phyloP scores from a whole-genome alignment of 2,888 invertebrate genomes.

The Acanthopleura granulata region DNA sequence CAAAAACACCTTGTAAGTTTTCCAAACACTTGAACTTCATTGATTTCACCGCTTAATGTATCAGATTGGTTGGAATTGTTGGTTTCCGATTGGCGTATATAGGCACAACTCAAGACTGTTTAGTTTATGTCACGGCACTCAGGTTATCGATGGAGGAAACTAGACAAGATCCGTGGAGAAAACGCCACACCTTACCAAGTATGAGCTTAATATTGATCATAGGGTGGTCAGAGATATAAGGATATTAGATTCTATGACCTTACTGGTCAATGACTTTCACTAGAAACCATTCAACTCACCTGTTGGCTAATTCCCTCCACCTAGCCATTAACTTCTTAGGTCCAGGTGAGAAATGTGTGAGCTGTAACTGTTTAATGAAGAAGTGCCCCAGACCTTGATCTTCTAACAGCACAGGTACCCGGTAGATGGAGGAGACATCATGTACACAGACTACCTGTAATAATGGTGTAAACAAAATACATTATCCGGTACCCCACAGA shows the following conservation, averaged over 20 bases:
- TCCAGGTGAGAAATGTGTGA: slow-evolving; percentile 75
- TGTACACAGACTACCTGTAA: slow-evolving; percentile 90
- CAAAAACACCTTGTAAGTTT: too few relatives aligned
- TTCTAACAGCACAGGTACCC: slow-evolving; percentile 94
- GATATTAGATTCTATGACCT: background rate
- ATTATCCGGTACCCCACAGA: too few relatives aligned
- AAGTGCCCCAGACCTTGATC: slow-evolving; percentile 89
- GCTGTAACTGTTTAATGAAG: slow-evolving; percentile 83
- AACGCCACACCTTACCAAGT: too few relatives aligned
- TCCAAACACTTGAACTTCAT: too few relatives aligned
- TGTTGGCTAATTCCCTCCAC: slow-evolving; percentile 90
- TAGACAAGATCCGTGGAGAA: too few relatives aligned
- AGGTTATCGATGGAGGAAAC: too few relatives aligned
- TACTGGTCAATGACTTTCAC: background rate
- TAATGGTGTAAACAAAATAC: background rate
- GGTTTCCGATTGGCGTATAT: too few relatives aligned
- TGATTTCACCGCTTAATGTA: too few relatives aligned
- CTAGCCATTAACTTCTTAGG: slow-evolving; percentile 83
- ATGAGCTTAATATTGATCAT: too few relatives aligned
- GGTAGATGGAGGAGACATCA: slow-evolving; percentile 94
- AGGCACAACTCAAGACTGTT: too few relatives aligned
- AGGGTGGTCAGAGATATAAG: background rate
- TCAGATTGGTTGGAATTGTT: too few relatives aligned
- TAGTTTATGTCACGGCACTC: too few relatives aligned
- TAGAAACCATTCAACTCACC: slow-evolving; percentile 52